These are phyloP conservation scores for Gulo gulo DNA, from an alignment of 2,113 vertebrate species.

Conservation along the genomic window DNA sequence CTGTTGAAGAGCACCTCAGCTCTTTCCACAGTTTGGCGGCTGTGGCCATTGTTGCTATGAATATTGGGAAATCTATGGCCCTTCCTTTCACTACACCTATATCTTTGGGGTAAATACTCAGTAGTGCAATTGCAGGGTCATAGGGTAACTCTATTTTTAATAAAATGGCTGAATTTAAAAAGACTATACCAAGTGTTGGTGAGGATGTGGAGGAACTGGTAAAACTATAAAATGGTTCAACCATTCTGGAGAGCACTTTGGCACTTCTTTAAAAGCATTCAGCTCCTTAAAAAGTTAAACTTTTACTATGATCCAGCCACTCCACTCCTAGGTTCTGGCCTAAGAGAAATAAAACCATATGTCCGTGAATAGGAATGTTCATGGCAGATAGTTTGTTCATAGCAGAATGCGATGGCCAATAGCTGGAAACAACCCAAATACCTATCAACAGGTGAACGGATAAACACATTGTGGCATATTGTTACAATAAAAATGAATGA, in stretches of 20 bases:
- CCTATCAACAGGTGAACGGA: not conserved
- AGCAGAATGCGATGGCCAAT: not conserved
- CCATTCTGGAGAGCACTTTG: not conserved
- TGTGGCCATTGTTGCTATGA: too few species aligned
- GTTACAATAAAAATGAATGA: conserved; percentile 15
- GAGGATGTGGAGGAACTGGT: not conserved
- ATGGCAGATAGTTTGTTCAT: not conserved
- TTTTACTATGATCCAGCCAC: not conserved
- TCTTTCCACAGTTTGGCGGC: too few species aligned
- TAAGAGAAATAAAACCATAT: not conserved
- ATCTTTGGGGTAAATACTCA: too few species aligned
- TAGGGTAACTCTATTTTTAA: too few species aligned
- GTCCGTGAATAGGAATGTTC: not conserved
- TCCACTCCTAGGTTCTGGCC: not conserved
- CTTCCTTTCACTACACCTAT: too few species aligned
- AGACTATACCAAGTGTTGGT: not conserved
- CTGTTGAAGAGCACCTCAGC: too few species aligned
- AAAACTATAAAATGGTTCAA: not conserved
- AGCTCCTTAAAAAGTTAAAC: not conserved
- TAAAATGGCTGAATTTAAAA: conserved; percentile 23
- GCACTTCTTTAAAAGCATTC: not conserved
- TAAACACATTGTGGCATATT: not conserved
- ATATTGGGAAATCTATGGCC: too few species aligned
- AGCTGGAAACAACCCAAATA: not conserved
- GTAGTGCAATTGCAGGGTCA: too few species aligned